Evolutionary conservation across 1,140 invertebrate genomes (phyloP).

Genomic region (Drosophila repletoides): DNA sequence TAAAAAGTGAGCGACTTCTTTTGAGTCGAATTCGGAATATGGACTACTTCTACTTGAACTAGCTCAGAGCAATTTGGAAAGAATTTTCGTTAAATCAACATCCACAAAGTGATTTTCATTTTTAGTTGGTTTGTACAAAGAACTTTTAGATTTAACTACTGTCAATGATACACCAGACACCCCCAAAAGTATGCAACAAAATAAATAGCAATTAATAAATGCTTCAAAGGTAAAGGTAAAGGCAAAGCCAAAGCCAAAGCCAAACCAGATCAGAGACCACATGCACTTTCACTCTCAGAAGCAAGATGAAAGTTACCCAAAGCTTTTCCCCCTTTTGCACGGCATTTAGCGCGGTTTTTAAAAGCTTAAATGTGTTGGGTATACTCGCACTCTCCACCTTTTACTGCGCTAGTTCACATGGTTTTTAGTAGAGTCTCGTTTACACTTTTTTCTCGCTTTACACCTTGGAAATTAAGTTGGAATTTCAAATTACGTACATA

Average conservation of each 20-base stretch:
- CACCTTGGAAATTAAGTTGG: conserved; percentile 67
- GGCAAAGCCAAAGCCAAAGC: neutral
- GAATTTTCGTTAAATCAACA: too few relatives aligned
- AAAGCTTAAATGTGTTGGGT: conserved; percentile 74
- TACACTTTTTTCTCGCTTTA: neutral
- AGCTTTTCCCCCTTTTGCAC: neutral
- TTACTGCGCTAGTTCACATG: too few relatives aligned
- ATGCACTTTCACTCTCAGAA: conserved; percentile 40
- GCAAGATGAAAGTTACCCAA: conserved; percentile 18
- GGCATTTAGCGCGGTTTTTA: conserved; percentile 55
- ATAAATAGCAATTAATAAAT: conserved; percentile 76
- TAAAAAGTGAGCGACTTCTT: too few relatives aligned
- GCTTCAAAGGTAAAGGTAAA: conserved; percentile 14
- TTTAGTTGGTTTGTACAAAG: too few relatives aligned
- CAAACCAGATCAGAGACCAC: neutral
- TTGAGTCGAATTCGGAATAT: too few relatives aligned
- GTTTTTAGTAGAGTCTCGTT: neutral
- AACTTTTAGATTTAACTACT: too few relatives aligned
- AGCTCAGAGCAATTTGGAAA: too few relatives aligned
- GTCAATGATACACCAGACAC: too few relatives aligned
- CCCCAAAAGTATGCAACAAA: conserved; percentile 7
- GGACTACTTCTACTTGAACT: too few relatives aligned
- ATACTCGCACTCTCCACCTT: conserved; percentile 20
- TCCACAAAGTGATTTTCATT: too few relatives aligned
- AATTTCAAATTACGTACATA: conserved; percentile 68